Base-by-base conservation (phyloP, 2,797 vertebrate genomes). In the Delichon dasypus region DNA sequence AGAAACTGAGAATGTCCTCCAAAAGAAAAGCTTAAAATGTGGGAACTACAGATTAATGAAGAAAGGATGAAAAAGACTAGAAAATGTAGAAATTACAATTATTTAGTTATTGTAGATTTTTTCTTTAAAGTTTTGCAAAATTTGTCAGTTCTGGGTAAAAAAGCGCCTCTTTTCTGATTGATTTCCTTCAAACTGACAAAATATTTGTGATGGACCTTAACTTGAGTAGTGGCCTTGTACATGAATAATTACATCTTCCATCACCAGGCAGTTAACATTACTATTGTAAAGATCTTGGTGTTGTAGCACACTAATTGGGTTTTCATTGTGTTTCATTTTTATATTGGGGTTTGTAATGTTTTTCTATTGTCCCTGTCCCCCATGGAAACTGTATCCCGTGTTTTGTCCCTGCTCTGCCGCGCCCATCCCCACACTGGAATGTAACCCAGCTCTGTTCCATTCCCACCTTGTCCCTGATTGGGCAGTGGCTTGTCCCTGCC, bases 81-180 rank as follows among this genome's bases (percentile, higher is more conserved):
- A 62, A 21, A 54, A 57, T 17, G 19, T 1, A 44, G 42, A 57
- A 4, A 44, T 60, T 25, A 27, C 5, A 30, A 8, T 27, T 65
- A 14, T 58, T 84, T 57, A 44, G 25, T 47, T 75, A 27, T 21
- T 74, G 8, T 58, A 34, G 6, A n/a, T 10, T 71, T 84, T 84
- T 68, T 60, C 30, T 72, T 54, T 47, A 58, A 6, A 18, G 7
- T 51, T 70, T 27, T 85, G 21, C 4, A 48, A 25, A 53, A 76
- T 36, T 13, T 73, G 1, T n/a, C 38, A 50, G 12, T 74, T 72
- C 50, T 4, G 27, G 8, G 11, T 30, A 70, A 79, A 34, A 7
- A 0, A 8, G 38, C 7, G 0, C 1, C 4, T 51, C 22, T 72
- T 68, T 65, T 38, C 40, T 74, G 3, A 16, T 38, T 2, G 4